Base-by-base conservation (phyloP, 2,888 invertebrate genomes). In the Cerastis leucographa region DNA sequence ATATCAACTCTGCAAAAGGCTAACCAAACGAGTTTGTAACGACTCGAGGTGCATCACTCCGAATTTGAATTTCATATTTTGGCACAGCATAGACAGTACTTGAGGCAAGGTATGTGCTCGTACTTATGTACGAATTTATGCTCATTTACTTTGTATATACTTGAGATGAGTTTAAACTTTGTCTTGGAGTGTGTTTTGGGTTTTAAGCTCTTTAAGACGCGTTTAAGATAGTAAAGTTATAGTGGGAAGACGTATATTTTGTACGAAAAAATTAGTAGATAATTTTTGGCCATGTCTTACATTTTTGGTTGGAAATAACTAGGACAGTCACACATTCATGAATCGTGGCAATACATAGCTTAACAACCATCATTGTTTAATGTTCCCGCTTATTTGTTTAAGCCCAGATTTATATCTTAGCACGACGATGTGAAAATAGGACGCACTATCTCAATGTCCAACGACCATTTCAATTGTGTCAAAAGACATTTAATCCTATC, bases 21-120 rank as follows among this genome's bases (percentile, higher is more conserved):
- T 86, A 91, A 91, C 91, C 90, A 92, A 93, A 93, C 92, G 93
- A 93, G 92, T 92, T 93, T 92, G 91, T 93, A 93, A 93, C 92
- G 93, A 93, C 92, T 92, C 91, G 89, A 91, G 90, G 90, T 90
- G 90, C 92, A 92, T 92, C 93, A 90, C 88, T 89, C 85, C 74
- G 80, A 84, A 92, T 92, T 91, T 92, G 90, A 92, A 93, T 92
- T 93, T 93, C 91, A 93, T 91, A 92, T 92, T 90, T 89, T 78
- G 90, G 88, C 85, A 81, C 85, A 84, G 85, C 84, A 87, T 88
- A 88, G 88, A 90, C 89, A 88, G 90, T 88, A 87, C 89, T 90
- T 88, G 74, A 74, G 61, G 76, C 61, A 46, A 75, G 78, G 74
- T 78, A 79, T 72, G 70, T 74, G 65, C 67, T 44, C 35, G 62